phyloP scores from a whole-genome alignment of 2,888 invertebrate species.

The Rhamphomyia laevipes region DNA sequence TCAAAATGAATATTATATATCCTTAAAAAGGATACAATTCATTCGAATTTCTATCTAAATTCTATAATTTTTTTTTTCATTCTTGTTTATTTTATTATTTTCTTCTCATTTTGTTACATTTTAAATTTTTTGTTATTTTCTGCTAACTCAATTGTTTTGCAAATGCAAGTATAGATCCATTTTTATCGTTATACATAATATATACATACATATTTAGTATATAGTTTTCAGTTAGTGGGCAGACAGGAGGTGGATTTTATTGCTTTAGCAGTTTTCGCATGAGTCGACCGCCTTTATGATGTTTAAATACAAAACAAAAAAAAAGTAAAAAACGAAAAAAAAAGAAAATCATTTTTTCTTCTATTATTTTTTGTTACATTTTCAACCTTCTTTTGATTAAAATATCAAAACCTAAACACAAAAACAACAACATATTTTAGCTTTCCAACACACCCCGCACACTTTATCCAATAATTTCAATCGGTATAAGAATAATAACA shows the following conservation, averaged over 20 bases:
- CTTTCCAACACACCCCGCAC: too few species aligned
- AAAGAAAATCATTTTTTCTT: too few species aligned
- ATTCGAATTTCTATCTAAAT: constrained; percentile 2
- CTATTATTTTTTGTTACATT: too few species aligned
- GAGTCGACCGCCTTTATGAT: constrained; percentile 45
- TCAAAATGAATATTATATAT: constrained; percentile 1
- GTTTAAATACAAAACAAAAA: constrained; percentile 22
- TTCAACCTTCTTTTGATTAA: not conserved
- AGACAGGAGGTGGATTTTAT: constrained; percentile 6
- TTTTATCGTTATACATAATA: too few species aligned
- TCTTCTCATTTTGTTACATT: not conserved
- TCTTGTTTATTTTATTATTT: not conserved
- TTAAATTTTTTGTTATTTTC: constrained; percentile 8
- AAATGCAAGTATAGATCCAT: too few species aligned
- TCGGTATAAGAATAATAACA: too few species aligned
- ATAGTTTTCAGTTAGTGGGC: too few species aligned
- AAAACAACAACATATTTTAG: too few species aligned
- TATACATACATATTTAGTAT: too few species aligned
- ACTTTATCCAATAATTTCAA: too few species aligned
- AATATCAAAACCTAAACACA: not conserved
- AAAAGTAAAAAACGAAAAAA: too few species aligned
- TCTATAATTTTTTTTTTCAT: not conserved
- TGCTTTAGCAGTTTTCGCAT: constrained; percentile 11
- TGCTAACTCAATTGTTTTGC: constrained; percentile 10
- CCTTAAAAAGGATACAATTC: constrained; percentile 12